Base-by-base conservation (phyloP, 2,888 invertebrate genomes). In the Synergus gifuensis region DNA sequence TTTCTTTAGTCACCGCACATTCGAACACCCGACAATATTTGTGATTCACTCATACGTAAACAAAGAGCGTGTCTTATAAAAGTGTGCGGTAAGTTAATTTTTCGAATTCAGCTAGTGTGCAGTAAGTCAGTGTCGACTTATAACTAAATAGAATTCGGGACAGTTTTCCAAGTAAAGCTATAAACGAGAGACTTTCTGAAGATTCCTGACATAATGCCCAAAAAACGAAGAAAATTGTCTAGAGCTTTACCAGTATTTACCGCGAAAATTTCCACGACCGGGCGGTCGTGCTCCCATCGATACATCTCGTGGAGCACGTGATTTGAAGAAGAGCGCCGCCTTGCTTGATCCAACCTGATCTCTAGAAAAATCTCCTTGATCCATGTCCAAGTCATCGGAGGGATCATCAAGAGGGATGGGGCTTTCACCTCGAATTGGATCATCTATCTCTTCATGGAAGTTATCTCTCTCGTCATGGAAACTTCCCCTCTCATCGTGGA, bases 401-500 rank as follows among this genome's bases (percentile, higher is more conserved):
- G 89, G 88, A 58, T 89, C 88, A 40, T 87, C 89, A 18, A 88
- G 64, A 1, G 86, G 83, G 87, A 88, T 86, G 0, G 90, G 90
- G 77, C 89, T 90, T 58, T 87, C 88, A n/a, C 87, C 89, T 9
- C 87, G 88, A 64, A 89, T 90, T 42, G 85, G 87, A 60, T 90
- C 85, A 79, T 88, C 88, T 76, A 86, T 85, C 42, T 67, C 84
- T 16, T 90, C 90, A 58, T 83, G 87, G 77, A 86, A 90, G 42
- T 88, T 85, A 54, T 88, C 88, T 9, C 78, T 85, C 36, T 85
- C 86, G 9, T 85, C 86, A n/a, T 36, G 54, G 46, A 49, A 69
- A 69, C 46, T 36, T 9, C 83, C 64, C 16, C 46, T 85, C 22
- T 85, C 86, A 14, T 85, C 85, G 18, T 28, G 28, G n/a, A 54